Evolutionary conservation across 1,140 invertebrate species (phyloP).

Genomic region (Drosophila micromelanica): DNA sequence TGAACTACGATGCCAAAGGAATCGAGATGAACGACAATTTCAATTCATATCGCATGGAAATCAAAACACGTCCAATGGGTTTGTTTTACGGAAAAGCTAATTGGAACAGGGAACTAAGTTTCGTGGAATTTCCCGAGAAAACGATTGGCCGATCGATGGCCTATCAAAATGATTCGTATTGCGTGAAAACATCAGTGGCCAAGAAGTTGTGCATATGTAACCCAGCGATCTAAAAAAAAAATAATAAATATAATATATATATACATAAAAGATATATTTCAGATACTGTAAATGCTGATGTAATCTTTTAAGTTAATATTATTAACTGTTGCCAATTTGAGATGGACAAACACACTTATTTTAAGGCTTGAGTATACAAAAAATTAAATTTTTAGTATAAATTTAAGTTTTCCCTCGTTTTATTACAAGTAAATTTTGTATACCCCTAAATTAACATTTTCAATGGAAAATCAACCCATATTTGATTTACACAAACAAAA

Average conservation of each 20-base stretch:
- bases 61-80: conserved; percentile 25
- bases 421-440: no score
- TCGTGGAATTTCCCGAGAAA: background rate
- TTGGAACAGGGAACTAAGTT: background rate
- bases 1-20: conserved; percentile 16
- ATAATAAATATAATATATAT: no score
- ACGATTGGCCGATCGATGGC: conserved; percentile 37
- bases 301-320: no score
- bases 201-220: conserved; percentile 40
- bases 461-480: no score
- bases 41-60: conserved; percentile 13
- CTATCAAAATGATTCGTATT: conserved; percentile 21
- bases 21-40: background rate
- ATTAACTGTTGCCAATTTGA: no score
- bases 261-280: background rate
- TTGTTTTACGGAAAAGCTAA: conserved; percentile 13
- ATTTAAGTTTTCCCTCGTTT: no score
- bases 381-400: no score
- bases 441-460: no score
- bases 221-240: background rate
- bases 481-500: no score
- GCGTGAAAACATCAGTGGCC: conserved; percentile 12
- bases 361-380: no score
- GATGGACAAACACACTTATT: no score
- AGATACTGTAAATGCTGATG: no score